Evolutionary conservation across 2,797 vertebrate species (phyloP).

Genomic region (Danio kyathit): DNA sequence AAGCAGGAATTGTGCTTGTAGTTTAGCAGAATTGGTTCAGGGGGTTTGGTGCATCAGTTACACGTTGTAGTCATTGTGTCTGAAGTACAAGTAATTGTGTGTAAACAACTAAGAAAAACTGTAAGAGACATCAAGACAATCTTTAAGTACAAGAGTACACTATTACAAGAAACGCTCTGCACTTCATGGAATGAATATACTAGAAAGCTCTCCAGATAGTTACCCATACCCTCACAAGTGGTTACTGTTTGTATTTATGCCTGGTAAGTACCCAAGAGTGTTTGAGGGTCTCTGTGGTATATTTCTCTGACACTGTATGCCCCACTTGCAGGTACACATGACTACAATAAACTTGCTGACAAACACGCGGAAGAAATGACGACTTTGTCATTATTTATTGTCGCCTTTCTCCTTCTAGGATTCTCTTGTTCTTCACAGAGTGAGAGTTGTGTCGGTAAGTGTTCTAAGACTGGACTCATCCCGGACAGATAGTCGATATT

Average conservation of each 20-base stretch:
- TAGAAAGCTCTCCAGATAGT: slow-evolving; percentile 37
- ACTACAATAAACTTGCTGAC: slow-evolving; percentile 14
- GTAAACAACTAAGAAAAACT: no score
- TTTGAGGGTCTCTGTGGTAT: slow-evolving; percentile 25
- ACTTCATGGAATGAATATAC: not conserved
- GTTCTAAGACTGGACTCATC: not conserved
- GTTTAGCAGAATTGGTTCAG: no score
- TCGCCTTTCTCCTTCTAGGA: not conserved
- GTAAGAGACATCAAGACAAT: no score
- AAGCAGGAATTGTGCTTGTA: no score
- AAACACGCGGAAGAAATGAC: slow-evolving; percentile 15
- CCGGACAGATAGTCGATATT: slow-evolving; percentile 11
- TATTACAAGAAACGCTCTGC: not conserved
- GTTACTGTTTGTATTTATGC: not conserved
- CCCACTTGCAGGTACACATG: not conserved
- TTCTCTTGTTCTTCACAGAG: slow-evolving; percentile 4
- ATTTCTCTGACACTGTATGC: slow-evolving; percentile 22
- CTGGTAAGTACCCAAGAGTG: slow-evolving; percentile 1
- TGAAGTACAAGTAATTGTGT: no score
- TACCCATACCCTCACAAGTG: not conserved
- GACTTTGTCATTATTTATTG: not conserved
- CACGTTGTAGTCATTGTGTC: no score
- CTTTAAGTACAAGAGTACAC: not conserved
- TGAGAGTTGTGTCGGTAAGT: slow-evolving; percentile 32
- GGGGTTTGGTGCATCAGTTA: no score